Conservation (phyloP, 2,113 vertebrate genomes). For the Phrynosoma blainvillii region DNA sequence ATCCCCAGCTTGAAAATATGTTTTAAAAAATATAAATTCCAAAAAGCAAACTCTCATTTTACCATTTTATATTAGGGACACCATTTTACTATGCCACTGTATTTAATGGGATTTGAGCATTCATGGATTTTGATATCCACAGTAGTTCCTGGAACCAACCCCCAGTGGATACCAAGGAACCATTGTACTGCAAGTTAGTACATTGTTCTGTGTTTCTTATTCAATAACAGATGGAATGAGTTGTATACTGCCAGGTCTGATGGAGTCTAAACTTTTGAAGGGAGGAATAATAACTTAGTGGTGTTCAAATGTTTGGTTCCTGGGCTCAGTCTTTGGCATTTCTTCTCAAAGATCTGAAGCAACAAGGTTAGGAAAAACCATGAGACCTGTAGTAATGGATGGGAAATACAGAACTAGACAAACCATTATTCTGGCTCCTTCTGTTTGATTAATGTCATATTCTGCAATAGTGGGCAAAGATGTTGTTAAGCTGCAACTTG, state of each 20-base stretch:
- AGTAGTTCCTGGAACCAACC: too few relatives aligned
- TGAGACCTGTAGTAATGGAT: neutral
- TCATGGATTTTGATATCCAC: too few relatives aligned
- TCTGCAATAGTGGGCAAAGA: slow-evolving; percentile 23
- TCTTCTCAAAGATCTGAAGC: neutral
- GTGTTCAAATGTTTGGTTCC: neutral
- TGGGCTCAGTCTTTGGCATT: neutral
- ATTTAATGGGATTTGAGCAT: too few relatives aligned
- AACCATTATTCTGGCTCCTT: neutral
- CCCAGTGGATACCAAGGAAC: too few relatives aligned
- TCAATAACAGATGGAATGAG: neutral
- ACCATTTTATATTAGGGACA: too few relatives aligned
- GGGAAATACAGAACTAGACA: too few relatives aligned
- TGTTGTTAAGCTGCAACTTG: too few relatives aligned
- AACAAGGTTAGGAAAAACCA: neutral
- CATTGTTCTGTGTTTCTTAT: neutral
- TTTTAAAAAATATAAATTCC: too few relatives aligned
- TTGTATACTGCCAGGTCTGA: neutral
- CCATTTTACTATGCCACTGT: too few relatives aligned
- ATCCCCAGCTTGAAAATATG: too few relatives aligned
- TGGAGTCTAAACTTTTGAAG: slow-evolving; percentile 22
- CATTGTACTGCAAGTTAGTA: neutral
- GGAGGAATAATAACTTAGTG: neutral
- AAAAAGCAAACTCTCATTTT: too few relatives aligned
- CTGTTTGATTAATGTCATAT: slow-evolving; percentile 5